Base-by-base conservation (phyloP, 2,888 invertebrate species). In the Gerosis bhagava region DNA sequence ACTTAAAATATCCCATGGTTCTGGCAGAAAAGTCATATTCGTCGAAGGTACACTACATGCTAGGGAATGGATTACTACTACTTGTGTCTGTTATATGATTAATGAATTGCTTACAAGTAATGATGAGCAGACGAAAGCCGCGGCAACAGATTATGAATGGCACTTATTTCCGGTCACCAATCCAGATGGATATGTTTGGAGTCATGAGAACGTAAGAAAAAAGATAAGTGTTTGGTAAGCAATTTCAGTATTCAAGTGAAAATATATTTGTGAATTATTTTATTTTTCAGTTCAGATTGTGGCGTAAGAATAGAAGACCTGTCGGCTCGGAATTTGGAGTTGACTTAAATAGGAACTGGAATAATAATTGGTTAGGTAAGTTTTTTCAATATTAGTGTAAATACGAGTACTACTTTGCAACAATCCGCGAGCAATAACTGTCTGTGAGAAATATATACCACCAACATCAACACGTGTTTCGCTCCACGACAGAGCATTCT, bases 291-390 rank as follows among this genome's bases (percentile, higher is more conserved):
- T 81, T 90, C 53, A 91, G 95, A 47, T 53, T 94, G 64, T 95
- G 94, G 94, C 87, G 94, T 10, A 94, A 94, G 65, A 94, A 72
- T 39, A 67, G 93, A 5, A 77, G 92, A 45, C 88, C 72, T 41
- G 80, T 76, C 41, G 86, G 76, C 6, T 28, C 39, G 0, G 91
- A 93, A 56, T 71, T 73, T 49, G 96, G 96, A 3, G 91, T 92
- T 0, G 96, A 96, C 74, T 91, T 94, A 1, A 96, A 96, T 69
- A 90, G 96, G 50, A 96, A 96, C 70, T 96, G 94, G 93, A 92
- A 89, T 51, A 92, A 88, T 64, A 90, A 91, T 54, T 94, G 94
- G 94, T 87, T 91, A 52, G 70, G 91, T 91, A 72, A 73, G 74
- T 21, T 13, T 11, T 11, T 13, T 24, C 6, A 19, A 19, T 19